These are phyloP conservation scores for Argyresthia goedartella DNA, from an alignment of 2,888 invertebrate genomes.

Conservation along the genomic window DNA sequence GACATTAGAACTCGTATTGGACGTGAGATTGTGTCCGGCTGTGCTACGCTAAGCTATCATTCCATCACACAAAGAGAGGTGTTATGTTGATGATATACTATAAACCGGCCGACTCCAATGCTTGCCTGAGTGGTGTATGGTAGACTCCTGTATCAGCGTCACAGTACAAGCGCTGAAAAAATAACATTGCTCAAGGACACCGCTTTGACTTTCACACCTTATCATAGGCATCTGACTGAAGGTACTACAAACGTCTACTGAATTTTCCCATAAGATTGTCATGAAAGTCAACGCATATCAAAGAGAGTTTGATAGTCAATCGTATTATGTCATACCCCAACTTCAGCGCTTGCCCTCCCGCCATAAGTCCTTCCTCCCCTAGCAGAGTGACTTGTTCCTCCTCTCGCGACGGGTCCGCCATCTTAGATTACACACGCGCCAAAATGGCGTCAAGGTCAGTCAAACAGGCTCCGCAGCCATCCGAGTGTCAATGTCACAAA, in stretches of 20 bases:
- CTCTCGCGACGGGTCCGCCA: conserved; percentile 96
- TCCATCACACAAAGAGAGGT: conserved; percentile 61
- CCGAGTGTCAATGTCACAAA: conserved; percentile 1
- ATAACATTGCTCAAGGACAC: conserved; percentile 65
- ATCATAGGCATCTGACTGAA: conserved; percentile 4
- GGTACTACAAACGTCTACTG: neutral
- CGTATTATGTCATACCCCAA: conserved; percentile 86
- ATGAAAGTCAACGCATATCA: conserved; percentile 49
- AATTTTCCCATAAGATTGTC: neutral
- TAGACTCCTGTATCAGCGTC: conserved; percentile 79
- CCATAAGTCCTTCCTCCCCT: conserved; percentile 95
- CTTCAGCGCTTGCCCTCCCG: conserved; percentile 97
- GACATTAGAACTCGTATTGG: neutral
- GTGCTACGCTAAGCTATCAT: conserved; percentile 62
- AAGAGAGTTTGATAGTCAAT: conserved; percentile 41
- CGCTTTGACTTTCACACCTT: conserved; percentile 50
- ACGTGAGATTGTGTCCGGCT: conserved; percentile 18
- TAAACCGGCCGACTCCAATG: conserved; percentile 71
- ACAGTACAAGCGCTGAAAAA: conserved; percentile 83
- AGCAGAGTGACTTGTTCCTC: conserved; percentile 96
- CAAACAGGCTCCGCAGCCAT: neutral
- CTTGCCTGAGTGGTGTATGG: conserved; percentile 85
- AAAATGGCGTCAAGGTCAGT: conserved; percentile 57
- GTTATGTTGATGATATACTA: conserved; percentile 64
- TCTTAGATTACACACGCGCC: conserved; percentile 79